Conservation (phyloP, 2,797 vertebrate genomes). For the Smutsia gigantea region DNA sequence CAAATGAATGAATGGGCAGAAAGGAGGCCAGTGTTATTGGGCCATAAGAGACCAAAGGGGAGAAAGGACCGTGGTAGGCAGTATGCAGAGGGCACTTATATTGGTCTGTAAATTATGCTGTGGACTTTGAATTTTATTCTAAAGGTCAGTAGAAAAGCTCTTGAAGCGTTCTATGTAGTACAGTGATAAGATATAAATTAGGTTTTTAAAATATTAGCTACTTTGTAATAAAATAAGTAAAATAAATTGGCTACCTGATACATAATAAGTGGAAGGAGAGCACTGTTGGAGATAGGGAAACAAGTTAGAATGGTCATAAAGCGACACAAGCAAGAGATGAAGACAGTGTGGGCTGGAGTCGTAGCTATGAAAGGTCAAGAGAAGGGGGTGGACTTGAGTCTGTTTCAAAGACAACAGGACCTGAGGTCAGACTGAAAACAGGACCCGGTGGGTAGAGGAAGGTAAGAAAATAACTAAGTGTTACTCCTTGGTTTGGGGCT, state of each 20-base stretch:
- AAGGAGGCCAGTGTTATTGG: background rate
- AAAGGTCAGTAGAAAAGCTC: background rate
- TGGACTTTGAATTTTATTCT: constrained; percentile 29
- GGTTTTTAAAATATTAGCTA: constrained; percentile 40
- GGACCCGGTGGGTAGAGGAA: background rate
- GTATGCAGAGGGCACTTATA: background rate
- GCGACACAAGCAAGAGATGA: background rate
- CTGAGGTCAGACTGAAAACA: background rate
- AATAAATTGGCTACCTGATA: constrained; percentile 8
- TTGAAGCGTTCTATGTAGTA: constrained; percentile 12
- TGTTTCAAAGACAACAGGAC: background rate
- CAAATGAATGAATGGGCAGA: background rate
- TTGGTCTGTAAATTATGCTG: constrained; percentile 4
- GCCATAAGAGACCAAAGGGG: background rate
- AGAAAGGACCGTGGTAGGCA: background rate
- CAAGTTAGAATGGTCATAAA: background rate
- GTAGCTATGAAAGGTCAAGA: background rate
- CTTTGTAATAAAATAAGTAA: constrained; percentile 51
- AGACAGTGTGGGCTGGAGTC: fast-evolving
- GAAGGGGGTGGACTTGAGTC: background rate
- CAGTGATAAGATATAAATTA: constrained; percentile 18
- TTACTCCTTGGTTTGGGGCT: background rate
- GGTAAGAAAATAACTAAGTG: background rate
- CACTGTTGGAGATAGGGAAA: background rate
- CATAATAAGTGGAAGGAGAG: background rate